These are phyloP conservation scores for Kuschelorhynchus macadamiae DNA, from an alignment of 2,888 invertebrate genomes.

Conservation along the genomic window DNA sequence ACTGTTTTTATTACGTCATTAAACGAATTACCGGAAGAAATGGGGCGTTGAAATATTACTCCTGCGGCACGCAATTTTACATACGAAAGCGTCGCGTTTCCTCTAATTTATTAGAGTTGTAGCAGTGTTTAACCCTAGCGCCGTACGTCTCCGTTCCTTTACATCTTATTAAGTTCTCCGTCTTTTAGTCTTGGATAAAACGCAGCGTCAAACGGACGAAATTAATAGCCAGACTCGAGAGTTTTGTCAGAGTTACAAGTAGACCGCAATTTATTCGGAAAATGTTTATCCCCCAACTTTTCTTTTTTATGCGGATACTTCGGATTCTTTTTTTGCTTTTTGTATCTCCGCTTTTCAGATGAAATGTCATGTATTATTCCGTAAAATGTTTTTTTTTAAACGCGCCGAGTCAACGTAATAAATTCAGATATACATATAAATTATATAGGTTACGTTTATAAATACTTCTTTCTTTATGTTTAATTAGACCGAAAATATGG, in stretches of 20 bases:
- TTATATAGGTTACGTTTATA: no score
- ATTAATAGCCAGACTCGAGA: constrained; percentile 44
- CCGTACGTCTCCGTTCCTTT: constrained; percentile 59
- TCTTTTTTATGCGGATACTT: constrained; percentile 32
- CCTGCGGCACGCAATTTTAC: constrained; percentile 60
- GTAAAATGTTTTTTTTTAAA: constrained; percentile 9
- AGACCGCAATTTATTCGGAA: constrained; percentile 41
- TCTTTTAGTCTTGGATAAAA: constrained; percentile 47
- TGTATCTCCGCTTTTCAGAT: constrained; percentile 16
- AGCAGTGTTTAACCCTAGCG: constrained; percentile 57
- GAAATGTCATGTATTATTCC: constrained; percentile 28
- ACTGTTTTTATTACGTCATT: neutral
- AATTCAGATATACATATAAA: no score
- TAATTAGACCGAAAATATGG: no score
- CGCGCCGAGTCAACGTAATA: no score
- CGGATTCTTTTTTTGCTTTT: constrained; percentile 26
- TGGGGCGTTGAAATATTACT: constrained; percentile 58
- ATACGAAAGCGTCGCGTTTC: constrained; percentile 56
- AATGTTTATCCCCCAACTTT: constrained; percentile 42
- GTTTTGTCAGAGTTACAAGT: constrained; percentile 45
- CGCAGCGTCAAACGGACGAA: constrained; percentile 23
- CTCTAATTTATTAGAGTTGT: constrained; percentile 60
- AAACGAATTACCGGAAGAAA: constrained; percentile 13
- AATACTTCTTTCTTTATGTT: no score
- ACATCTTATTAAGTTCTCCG: constrained; percentile 61